These are phyloP conservation scores for Furnarius figulus DNA, from an alignment of 2,113 vertebrate species.

Conservation along the genomic window DNA sequence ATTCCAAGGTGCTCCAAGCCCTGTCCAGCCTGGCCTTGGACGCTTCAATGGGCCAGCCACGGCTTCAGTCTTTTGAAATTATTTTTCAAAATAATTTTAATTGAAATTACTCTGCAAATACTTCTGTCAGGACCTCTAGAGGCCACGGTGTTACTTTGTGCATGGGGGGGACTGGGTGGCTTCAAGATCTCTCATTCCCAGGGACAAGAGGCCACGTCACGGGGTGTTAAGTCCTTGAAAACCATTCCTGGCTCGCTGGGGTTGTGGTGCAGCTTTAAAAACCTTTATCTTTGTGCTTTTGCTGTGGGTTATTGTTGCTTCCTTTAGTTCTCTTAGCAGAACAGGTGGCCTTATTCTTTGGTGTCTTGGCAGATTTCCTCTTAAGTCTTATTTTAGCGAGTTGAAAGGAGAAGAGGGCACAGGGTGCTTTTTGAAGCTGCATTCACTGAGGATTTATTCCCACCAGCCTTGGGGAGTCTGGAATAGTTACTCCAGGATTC, in stretches of 20 bases:
- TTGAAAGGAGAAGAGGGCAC: slow-evolving; percentile 35
- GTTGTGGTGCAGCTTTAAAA: background rate
- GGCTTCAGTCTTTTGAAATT: too few relatives aligned
- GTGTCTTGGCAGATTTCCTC: slow-evolving; percentile 40
- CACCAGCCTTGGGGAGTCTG: background rate
- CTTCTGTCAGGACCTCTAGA: background rate
- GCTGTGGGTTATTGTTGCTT: slow-evolving; percentile 4
- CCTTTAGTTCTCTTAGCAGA: background rate
- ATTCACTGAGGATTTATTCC: background rate
- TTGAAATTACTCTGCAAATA: background rate
- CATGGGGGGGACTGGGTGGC: accelerated
- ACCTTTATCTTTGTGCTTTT: background rate
- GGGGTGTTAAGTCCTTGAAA: background rate
- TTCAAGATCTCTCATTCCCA: background rate
- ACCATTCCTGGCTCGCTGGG: accelerated
- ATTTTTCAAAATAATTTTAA: background rate
- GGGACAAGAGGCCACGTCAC: background rate
- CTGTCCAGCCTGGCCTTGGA: accelerated
- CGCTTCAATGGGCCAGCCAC: background rate
- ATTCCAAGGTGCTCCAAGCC: background rate
- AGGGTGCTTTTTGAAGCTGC: slow-evolving; percentile 19
- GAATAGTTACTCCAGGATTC: background rate
- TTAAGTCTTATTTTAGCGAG: slow-evolving; percentile 33
- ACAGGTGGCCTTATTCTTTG: slow-evolving; percentile 23
- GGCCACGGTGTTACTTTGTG: accelerated